Conservation (phyloP, 2,888 invertebrate genomes). For the Balanococcus diminutus region DNA sequence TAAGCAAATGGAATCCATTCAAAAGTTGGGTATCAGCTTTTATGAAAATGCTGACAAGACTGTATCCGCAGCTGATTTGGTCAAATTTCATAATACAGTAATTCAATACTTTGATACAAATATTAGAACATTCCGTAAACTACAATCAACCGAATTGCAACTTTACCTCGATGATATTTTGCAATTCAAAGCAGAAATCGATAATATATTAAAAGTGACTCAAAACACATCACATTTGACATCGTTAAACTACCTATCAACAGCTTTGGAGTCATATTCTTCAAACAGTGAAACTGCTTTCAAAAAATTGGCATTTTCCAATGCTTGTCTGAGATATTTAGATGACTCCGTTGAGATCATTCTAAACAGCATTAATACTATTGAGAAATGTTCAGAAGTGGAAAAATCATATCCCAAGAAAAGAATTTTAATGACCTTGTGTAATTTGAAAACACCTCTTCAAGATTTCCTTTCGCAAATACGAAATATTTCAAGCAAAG, state of each 20-base stretch:
- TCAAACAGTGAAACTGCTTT: conserved; percentile 57
- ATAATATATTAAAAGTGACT: conserved; percentile 58
- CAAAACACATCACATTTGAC: conserved; percentile 59
- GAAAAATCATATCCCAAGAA: conserved; percentile 53
- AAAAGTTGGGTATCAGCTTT: conserved; percentile 56
- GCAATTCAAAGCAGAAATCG: conserved; percentile 56
- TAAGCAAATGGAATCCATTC: conserved; percentile 60
- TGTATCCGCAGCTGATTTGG: not conserved
- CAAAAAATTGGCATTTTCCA: conserved; percentile 55
- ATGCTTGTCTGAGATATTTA: conserved; percentile 56
- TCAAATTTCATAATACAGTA: not conserved
- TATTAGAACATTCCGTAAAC: conserved; percentile 31
- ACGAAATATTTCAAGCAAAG: conserved; percentile 24
- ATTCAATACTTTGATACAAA: conserved; percentile 39
- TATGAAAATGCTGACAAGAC: not conserved
- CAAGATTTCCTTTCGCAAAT: conserved; percentile 4
- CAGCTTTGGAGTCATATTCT: conserved; percentile 57
- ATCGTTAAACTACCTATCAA: conserved; percentile 58
- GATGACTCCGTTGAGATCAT: conserved; percentile 58
- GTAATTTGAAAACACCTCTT: conserved; percentile 47
- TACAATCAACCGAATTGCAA: conserved; percentile 38
- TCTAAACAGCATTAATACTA: conserved; percentile 57
- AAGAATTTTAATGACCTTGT: conserved; percentile 40
- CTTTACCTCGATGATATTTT: conserved; percentile 26
- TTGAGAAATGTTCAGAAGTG: conserved; percentile 57